Conservation (phyloP, 2,888 invertebrate species). For the Mactromeris polynyma region DNA sequence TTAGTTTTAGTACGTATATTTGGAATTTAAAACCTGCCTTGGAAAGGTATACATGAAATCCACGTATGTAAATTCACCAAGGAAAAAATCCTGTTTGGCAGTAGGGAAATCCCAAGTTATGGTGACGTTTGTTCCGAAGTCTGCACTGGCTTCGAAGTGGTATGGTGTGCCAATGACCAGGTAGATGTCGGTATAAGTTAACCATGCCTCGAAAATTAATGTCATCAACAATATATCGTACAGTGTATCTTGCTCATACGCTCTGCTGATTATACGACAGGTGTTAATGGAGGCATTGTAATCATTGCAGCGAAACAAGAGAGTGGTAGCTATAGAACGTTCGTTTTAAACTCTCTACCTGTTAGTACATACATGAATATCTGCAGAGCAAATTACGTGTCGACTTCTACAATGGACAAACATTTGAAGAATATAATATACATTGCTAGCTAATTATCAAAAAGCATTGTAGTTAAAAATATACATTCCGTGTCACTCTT, state of each 20-base stretch:
- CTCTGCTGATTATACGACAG: neutral
- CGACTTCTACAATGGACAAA: no score
- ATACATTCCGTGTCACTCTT: no score
- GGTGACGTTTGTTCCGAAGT: conserved; percentile 35
- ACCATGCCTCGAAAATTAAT: conserved; percentile 39
- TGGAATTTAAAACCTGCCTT: conserved; percentile 15
- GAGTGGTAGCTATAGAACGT: no score
- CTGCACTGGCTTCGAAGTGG: conserved; percentile 42
- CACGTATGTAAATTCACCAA: conserved; percentile 27
- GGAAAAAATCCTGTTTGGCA: conserved; percentile 15
- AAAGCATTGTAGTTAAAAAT: no score
- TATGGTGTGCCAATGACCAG: conserved; percentile 42
- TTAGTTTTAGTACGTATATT: neutral
- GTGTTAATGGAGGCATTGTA: no score
- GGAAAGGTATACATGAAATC: conserved; percentile 17
- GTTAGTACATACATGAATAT: no score
- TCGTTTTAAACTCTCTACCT: no score
- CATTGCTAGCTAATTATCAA: no score
- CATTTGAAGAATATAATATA: no score
- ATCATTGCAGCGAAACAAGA: no score
- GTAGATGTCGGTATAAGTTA: conserved; percentile 29
- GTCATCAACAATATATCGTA: neutral
- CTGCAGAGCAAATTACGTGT: no score
- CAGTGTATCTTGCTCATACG: neutral
- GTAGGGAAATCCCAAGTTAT: conserved; percentile 41